These are phyloP conservation scores for Sebastes kiyomatsui DNA, from an alignment of 2,797 vertebrate genomes.

Conservation along the genomic window DNA sequence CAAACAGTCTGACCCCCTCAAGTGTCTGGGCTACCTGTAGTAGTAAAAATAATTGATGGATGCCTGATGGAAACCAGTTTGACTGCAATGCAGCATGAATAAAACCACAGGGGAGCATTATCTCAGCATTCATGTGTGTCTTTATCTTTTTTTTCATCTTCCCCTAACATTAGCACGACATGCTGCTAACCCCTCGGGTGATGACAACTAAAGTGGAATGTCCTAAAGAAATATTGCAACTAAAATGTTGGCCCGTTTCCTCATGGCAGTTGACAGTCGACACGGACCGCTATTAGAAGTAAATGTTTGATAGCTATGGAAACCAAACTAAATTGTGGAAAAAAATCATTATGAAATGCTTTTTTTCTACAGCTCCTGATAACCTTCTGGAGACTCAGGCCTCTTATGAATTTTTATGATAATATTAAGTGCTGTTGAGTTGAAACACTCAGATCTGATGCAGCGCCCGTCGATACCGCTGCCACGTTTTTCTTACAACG, in stretches of 20 bases:
- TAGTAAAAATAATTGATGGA: conserved; percentile 66
- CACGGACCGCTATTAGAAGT: conserved; percentile 29
- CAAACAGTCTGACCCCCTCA: conserved; percentile 60
- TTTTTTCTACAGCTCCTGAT: conserved; percentile 36
- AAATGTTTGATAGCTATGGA: conserved; percentile 57
- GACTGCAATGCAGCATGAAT: conserved; percentile 42
- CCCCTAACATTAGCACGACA: conserved; percentile 37
- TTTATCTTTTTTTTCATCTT: conserved; percentile 27
- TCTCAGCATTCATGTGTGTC: conserved; percentile 49
- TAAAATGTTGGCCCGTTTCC: conserved; percentile 34
- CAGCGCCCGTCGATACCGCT: neutral
- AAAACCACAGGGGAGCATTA: conserved; percentile 61
- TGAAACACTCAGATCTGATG: conserved; percentile 9
- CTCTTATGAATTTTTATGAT: conserved; percentile 35
- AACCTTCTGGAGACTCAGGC: conserved; percentile 29
- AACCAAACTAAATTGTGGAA: conserved; percentile 47
- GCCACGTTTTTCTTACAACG: neutral
- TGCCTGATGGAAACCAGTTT: conserved; percentile 72
- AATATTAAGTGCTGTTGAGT: conserved; percentile 22
- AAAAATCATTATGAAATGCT: conserved; percentile 22
- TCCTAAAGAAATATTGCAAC: conserved; percentile 36
- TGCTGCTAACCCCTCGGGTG: conserved; percentile 15
- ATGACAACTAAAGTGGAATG: conserved; percentile 48
- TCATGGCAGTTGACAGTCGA: conserved; percentile 25
- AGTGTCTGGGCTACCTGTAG: conserved; percentile 69